Conservation (phyloP, 2,888 invertebrate genomes). For the Tetragonula carbonaria region DNA sequence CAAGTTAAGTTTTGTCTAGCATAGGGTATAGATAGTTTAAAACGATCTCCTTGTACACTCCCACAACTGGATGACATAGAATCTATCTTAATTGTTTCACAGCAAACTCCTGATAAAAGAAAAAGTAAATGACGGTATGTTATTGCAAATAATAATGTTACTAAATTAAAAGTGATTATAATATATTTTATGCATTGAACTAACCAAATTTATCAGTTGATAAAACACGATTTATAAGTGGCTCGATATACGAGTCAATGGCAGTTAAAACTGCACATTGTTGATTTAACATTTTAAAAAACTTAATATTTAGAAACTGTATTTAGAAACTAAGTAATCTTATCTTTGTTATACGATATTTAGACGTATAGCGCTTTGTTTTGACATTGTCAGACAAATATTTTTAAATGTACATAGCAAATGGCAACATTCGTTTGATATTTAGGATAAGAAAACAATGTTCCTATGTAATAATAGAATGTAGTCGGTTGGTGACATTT, state of each 20-base stretch:
- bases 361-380: not conserved
- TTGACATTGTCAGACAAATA: too few species aligned
- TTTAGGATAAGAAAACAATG: not conserved
- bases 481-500: too few species aligned
- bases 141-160: too few species aligned
- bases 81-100: constrained; percentile 62
- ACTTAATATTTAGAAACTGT: not conserved
- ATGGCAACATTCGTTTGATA: too few species aligned
- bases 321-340: not conserved
- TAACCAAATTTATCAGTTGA: constrained; percentile 64
- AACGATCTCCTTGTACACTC: constrained; percentile 84
- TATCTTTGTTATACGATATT: not conserved
- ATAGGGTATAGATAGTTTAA: constrained; percentile 88
- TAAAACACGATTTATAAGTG: constrained; percentile 66
- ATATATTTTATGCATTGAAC: constrained; percentile 8
- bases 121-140: not conserved
- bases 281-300: constrained; percentile 62
- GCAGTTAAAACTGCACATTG: constrained; percentile 45
- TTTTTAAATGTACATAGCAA: too few species aligned
- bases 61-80: constrained; percentile 71
- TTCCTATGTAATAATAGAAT: too few species aligned
- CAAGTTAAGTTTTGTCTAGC: constrained; percentile 88
- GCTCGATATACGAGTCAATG: constrained; percentile 65
- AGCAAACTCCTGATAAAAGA: constrained; percentile 64
- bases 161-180: not conserved